Base-by-base conservation (phyloP, 2,797 vertebrate genomes). In the Gadopsis marmoratus region DNA sequence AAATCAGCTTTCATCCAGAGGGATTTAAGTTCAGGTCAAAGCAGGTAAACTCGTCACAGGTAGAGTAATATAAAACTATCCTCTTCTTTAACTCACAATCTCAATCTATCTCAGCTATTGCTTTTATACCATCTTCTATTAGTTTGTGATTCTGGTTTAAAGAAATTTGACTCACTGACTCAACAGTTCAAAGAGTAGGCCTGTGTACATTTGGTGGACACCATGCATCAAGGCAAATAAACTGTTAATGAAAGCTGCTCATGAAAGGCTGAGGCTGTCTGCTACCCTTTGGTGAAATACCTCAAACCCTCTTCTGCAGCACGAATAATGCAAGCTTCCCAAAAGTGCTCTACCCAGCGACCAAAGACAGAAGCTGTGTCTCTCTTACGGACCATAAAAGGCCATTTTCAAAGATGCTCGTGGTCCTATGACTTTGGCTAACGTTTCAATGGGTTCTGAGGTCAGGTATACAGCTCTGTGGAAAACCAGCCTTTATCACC, bases 351-450 rank as follows among this genome's bases (percentile, higher is more conserved):
- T 66, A 73, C 65, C 58, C 77, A 39, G 41, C 78, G 76, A 83
- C 74, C 83, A 78, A 76, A 85, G 78, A 86, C 62, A 76, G 84
- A 79, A 73, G 78, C 62, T 12, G 56, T 12, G 56, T 53, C 78
- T 85, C 81, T 72, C 80, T 54, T 11, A 16, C 59, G 76, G 89
- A 90, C 92, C 94, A 94, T 94, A 94, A 93, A 94, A 90, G 93
- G 92, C 62, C 77, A 72, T 84, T 88, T 89, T 86, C 76, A 85
- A 83, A 85, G 80, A 86, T 60, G 63, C 78, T 64, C 55, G 45
- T 35, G 78, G 66, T 84, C 66, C 73, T 79, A 9, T 60, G 74
- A 88, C 78, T 90, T 76, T 74, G 59, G 74, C 45, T 48, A 86
- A 90, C 81, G 86, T 89, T 84, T 83, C 11, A n/a, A 41, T 50